These are phyloP conservation scores for Ecliptopera silaceata DNA, from an alignment of 2,888 invertebrate species.

Conservation along the genomic window DNA sequence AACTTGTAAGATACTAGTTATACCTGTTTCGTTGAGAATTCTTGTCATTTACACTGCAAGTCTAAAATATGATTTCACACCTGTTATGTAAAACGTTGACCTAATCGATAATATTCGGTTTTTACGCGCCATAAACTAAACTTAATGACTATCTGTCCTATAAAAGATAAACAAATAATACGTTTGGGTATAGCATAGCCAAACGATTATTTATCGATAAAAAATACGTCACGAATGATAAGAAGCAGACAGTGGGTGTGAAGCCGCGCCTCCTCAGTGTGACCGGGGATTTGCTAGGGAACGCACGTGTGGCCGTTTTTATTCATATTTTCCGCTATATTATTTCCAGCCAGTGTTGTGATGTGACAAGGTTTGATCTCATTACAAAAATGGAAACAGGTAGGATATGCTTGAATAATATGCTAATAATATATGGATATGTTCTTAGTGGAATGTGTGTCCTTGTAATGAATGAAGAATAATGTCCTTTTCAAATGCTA, in stretches of 20 bases:
- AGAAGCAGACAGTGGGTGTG: slow-evolving; percentile 50
- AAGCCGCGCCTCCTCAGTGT: slow-evolving; percentile 62
- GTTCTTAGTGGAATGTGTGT: not conserved
- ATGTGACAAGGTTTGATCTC: slow-evolving; percentile 28
- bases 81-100: not conserved
- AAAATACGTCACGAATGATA: slow-evolving; percentile 50
- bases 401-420: slow-evolving; percentile 24
- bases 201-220: slow-evolving; percentile 36
- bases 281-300: slow-evolving; percentile 42
- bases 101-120: slow-evolving; percentile 19
- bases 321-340: slow-evolving; percentile 41
- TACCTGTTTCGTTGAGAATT: slow-evolving; percentile 7
- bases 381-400: slow-evolving; percentile 46
- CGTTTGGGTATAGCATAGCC: slow-evolving; percentile 32
- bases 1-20: not conserved
- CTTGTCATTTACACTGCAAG: not conserved
- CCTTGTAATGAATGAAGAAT: not conserved
- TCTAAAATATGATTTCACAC: not conserved
- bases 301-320: slow-evolving; percentile 42
- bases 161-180: slow-evolving; percentile 35
- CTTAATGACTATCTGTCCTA: slow-evolving; percentile 28
- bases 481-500: slow-evolving; percentile 8
- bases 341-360: slow-evolving; percentile 36
- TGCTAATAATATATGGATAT: not conserved
- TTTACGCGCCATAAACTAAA: slow-evolving; percentile 11